phyloP scores from a whole-genome alignment of 1,140 invertebrate species.

The Drosophila tani region DNA sequence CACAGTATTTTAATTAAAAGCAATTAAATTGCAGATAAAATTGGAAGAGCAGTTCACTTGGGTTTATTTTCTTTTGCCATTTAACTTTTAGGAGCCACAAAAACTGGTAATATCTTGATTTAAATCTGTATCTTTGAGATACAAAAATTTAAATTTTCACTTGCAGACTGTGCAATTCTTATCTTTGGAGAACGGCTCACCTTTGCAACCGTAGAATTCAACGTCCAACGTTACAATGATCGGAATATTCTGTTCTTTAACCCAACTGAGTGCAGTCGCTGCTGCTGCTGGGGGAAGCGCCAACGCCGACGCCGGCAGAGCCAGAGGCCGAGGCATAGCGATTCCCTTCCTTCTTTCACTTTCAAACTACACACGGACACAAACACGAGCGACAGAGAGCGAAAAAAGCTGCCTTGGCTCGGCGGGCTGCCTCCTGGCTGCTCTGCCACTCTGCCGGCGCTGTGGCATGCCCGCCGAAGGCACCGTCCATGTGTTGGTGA shows the following conservation, averaged over 20 bases:
- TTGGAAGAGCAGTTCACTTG: constrained; percentile 3
- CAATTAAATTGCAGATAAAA: constrained; percentile 13
- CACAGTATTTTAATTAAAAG: constrained; percentile 3
- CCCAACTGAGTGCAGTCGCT: constrained; percentile 66
- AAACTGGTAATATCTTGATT: constrained; percentile 32
- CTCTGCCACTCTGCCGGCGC: constrained; percentile 28
- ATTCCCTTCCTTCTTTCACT: constrained; percentile 76
- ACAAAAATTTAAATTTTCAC: constrained; percentile 24
- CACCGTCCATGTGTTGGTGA: constrained; percentile 47
- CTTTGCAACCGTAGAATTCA: constrained; percentile 85
- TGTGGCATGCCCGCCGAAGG: constrained; percentile 13
- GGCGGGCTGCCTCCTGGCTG: constrained; percentile 16
- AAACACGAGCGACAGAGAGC: constrained; percentile 49
- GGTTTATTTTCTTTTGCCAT: constrained; percentile 8
- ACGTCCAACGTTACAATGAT: constrained; percentile 85
- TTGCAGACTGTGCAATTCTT: constrained; percentile 43
- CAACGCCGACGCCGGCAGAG: constrained; percentile 27
- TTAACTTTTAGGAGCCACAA: constrained; percentile 37
- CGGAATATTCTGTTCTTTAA: constrained; percentile 79
- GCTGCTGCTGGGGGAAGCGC: constrained; percentile 20
- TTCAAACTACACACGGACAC: constrained; percentile 64
- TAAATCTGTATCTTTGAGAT: constrained; percentile 31
- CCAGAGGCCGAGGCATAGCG: constrained; percentile 46
- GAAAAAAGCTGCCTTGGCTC: constrained; percentile 33
- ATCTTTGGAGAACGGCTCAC: constrained; percentile 80